Evolutionary conservation across 2,888 invertebrate species (phyloP).

Genomic region (Thymelicus lineola): DNA sequence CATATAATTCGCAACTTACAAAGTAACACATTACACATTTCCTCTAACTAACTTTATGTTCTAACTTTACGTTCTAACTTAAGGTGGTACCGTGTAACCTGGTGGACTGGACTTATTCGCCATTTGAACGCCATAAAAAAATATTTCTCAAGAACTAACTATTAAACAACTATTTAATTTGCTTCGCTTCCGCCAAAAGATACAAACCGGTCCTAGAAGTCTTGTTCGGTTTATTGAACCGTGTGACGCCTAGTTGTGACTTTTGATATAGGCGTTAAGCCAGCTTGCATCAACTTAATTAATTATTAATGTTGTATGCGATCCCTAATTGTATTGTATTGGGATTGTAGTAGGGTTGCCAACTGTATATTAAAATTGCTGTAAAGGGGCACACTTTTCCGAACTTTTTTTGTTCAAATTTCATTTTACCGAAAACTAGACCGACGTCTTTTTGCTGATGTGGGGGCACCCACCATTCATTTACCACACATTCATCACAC

Average conservation of each 20-base stretch:
- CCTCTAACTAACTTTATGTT: neutral
- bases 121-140: slow-evolving; percentile 18
- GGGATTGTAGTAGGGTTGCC: neutral
- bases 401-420: too few species aligned
- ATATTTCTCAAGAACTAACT: slow-evolving; percentile 29
- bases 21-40: neutral
- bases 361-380: too few species aligned
- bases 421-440: too few species aligned
- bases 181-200: slow-evolving; percentile 35
- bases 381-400: neutral
- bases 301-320: neutral
- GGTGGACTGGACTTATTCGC: slow-evolving; percentile 1
- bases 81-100: neutral
- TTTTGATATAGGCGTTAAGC: slow-evolving; percentile 19
- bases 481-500: too few species aligned
- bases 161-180: slow-evolving; percentile 31
- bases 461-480: too few species aligned
- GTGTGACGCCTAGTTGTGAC: slow-evolving; percentile 31
- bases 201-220: slow-evolving; percentile 24
- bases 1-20: too few species aligned
- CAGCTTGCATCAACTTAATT: slow-evolving; percentile 1
- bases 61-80: neutral
- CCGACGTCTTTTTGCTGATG: too few species aligned
- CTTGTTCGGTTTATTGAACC: slow-evolving; percentile 32
- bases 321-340: neutral